Evolutionary conservation across 2,797 vertebrate genomes (phyloP).

Genomic region (Denticeps clupeoides): DNA sequence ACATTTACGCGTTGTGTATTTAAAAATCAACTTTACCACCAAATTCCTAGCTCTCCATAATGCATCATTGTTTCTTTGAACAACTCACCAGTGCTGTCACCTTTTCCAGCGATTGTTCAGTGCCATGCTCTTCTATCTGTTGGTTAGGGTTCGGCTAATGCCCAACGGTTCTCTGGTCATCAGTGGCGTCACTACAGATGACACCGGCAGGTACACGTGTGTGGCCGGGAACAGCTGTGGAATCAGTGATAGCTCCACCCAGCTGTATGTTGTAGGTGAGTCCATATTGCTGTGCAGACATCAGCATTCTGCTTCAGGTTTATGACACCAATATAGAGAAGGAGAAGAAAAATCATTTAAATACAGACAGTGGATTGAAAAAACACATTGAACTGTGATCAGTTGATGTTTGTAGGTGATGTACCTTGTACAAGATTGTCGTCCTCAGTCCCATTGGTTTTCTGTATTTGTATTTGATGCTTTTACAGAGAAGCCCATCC

Average conservation of each 20-base stretch:
- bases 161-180: conserved; percentile 86
- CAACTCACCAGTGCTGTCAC: not conserved
- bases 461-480: not conserved
- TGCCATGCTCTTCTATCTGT: not conserved
- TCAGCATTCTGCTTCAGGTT: too few species aligned
- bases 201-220: conserved; percentile 87
- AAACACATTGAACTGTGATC: too few species aligned
- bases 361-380: too few species aligned
- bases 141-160: conserved; percentile 81
- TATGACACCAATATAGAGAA: too few species aligned
- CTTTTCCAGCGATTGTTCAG: not conserved
- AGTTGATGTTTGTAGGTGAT: too few species aligned
- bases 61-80: too few species aligned
- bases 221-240: conserved; percentile 93
- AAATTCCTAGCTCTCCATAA: too few species aligned
- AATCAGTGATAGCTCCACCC: conserved; percentile 77
- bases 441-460: not conserved
- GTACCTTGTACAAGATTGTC: too few species aligned
- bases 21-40: too few species aligned
- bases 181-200: conserved; percentile 73
- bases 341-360: too few species aligned
- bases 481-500: conserved; percentile 70
- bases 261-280: conserved; percentile 90
- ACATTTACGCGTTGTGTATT: too few species aligned
- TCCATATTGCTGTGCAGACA: too few species aligned